Evolutionary conservation across 2,888 invertebrate species (phyloP), one percentile per base, ranked within the genome.

Genomic region (Myopa tessellatipennis): DNA sequence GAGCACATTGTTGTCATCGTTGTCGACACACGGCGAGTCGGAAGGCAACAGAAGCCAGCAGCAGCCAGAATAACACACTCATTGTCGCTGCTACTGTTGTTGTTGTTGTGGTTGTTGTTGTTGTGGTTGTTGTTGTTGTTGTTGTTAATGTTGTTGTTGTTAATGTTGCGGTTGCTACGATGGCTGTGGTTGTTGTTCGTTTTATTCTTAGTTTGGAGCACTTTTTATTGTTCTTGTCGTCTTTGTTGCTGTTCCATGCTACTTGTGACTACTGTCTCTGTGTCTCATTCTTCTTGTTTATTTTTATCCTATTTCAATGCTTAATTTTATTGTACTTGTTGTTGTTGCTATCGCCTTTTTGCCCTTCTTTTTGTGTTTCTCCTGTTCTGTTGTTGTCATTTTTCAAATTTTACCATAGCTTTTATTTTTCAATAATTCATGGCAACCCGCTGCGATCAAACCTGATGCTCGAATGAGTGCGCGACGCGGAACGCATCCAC

Each of bases 341-440:
- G 4, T 69, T 36, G 40, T 69, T 69, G 69, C 38, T 69, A 14
- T 10, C 38, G 26, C 14, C 10, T 50, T 50, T 0, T 50, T 50
- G 10, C 3, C 55, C 14, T 55, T 10, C n/a, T 55, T 2, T 10
- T 69, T 63, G 12, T 26, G 36, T 16, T 38, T 36, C 10, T 38
- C 4, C 34, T 67, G 34, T 67, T n/a, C n/a, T 36, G 40, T 36
- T 65, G 34, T 52, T 74, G 74, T 74, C 52, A 55, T 58, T 55
- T 50, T 52, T 45, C 50, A 36, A 65, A 74, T 63, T 65, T 63
- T 52, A 50, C 52, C 36, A 65, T 8, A 63, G 38, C 40, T 45
- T 67, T 74, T 65, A 36, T 74, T 58, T 68, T 68, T 74, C n/a
- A 74, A 74, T 74, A 74, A 74, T 74, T 74, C 74, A 74, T 74